Evolutionary conservation across 1,140 invertebrate genomes (phyloP).

Genomic region (Lamellibrachia luymesi): DNA sequence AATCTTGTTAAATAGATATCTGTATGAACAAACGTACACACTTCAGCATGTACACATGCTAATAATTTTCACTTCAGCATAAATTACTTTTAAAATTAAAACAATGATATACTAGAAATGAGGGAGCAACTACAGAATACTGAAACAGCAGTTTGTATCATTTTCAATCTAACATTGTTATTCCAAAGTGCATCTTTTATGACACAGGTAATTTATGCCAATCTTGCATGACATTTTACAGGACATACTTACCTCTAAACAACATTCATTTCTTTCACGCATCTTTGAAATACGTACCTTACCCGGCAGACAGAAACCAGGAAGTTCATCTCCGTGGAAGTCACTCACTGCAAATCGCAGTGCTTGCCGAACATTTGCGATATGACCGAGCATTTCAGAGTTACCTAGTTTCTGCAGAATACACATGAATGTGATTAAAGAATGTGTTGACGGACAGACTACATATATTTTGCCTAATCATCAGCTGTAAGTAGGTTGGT

Average conservation of each 20-base stretch:
- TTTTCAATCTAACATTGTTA: too few relatives aligned
- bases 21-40: too few relatives aligned
- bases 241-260: neutral
- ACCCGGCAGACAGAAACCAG: slow-evolving; percentile 94
- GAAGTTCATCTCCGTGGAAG: slow-evolving; percentile 71
- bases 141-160: too few relatives aligned
- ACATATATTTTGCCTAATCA: neutral
- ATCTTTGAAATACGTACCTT: slow-evolving; percentile 39
- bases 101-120: too few relatives aligned
- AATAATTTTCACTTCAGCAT: too few relatives aligned
- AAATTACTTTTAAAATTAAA: too few relatives aligned
- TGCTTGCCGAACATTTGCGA: slow-evolving; percentile 86
- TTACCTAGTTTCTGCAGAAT: slow-evolving; percentile 70
- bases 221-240: too few relatives aligned
- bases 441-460: neutral
- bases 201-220: too few relatives aligned
- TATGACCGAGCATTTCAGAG: slow-evolving; percentile 77
- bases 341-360: slow-evolving; percentile 86
- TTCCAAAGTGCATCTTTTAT: too few relatives aligned
- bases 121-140: too few relatives aligned
- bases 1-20: too few relatives aligned
- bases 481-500: neutral
- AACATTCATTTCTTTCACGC: neutral
- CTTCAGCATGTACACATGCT: too few relatives aligned
- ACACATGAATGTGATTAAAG: neutral